Percentiles rank a stretch among this genome's conserved stretches.
phyloP scores from a whole-genome alignment of 2,113 vertebrate genomes.

The Pseudonaja textilis region DNA sequence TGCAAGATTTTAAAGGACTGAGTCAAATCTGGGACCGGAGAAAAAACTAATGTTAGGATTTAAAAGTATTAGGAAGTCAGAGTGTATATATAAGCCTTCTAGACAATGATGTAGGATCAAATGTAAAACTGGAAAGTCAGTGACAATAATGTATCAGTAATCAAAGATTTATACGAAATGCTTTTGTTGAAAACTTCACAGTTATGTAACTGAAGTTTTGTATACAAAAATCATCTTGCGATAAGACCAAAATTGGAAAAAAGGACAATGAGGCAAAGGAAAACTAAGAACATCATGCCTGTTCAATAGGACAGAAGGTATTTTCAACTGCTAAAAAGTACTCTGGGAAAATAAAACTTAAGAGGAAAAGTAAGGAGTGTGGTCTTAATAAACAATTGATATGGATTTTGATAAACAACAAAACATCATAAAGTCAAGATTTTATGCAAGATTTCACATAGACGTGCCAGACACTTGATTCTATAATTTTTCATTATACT shows the following conservation, averaged over 20 bases:
- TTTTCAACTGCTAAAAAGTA: neutral
- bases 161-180: neutral
- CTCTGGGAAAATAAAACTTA: neutral
- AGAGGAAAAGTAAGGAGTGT: neutral
- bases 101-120: neutral
- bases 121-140: neutral
- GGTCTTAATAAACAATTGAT: neutral
- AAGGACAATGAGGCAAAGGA: neutral
- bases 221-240: neutral
- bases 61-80: neutral
- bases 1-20: neutral
- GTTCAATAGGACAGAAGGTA: neutral
- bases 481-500: neutral
- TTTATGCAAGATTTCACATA: neutral
- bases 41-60: neutral
- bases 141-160: neutral
- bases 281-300: neutral
- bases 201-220: neutral
- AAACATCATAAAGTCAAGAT: neutral
- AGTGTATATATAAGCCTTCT: neutral
- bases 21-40: neutral
- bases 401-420: neutral
- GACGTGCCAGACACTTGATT: neutral
- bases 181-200: neutral
- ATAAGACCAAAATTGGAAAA: neutral